Conservation (phyloP, 2,797 vertebrate genomes). For the Manis pentadactyla region DNA sequence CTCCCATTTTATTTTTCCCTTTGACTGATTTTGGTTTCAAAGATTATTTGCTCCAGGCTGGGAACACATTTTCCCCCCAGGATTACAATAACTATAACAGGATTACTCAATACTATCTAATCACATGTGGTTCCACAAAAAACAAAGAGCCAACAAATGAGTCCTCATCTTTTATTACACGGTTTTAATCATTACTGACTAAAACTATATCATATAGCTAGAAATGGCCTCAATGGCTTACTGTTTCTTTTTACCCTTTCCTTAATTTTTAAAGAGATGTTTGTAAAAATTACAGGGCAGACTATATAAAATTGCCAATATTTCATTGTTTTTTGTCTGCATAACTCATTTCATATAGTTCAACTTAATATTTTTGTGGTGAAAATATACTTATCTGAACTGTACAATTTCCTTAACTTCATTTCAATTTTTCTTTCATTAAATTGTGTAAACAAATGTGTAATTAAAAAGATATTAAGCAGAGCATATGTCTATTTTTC, state of each 20-base stretch:
- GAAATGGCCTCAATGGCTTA: neutral
- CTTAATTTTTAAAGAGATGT: neutral
- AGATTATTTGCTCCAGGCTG: no score
- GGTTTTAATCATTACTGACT: neutral
- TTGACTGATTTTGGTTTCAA: no score
- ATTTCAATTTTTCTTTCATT: neutral
- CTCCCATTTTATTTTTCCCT: no score
- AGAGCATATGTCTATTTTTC: neutral
- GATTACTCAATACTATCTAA: neutral
- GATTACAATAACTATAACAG: neutral
- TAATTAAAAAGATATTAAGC: neutral
- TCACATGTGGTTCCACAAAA: neutral
- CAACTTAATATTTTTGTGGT: neutral
- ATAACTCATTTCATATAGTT: neutral
- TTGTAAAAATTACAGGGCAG: neutral
- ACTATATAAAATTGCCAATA: neutral
- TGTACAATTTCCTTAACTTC: neutral
- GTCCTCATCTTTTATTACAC: neutral
- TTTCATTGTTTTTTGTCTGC: neutral
- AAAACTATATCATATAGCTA: neutral
- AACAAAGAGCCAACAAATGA: neutral
- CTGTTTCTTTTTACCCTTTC: neutral
- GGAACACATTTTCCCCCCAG: no score
- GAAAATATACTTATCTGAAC: neutral
- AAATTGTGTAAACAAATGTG: neutral